phyloP scores from a whole-genome alignment of 2,113 vertebrate genomes.

The Pterocles gutturalis region DNA sequence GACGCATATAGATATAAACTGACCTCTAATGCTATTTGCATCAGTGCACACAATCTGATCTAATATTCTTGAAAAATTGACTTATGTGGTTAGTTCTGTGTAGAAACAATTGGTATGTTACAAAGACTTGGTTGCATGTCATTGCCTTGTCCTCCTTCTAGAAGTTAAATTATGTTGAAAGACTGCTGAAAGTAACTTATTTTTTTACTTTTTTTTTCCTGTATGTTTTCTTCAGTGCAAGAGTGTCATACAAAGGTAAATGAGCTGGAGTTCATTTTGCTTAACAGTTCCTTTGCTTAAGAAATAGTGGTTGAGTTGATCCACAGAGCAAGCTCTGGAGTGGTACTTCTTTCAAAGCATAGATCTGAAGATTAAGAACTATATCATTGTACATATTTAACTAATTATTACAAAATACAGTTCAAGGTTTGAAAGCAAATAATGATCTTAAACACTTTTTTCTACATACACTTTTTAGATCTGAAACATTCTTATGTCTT shows the following conservation, averaged over 20 bases:
- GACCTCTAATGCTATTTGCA: neutral
- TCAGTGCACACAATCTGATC: neutral
- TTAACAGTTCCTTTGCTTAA: neutral
- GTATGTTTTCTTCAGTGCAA: neutral
- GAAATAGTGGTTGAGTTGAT: neutral
- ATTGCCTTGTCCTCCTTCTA: neutral
- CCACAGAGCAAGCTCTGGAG: neutral
- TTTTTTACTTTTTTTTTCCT: neutral
- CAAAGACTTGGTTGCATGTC: neutral
- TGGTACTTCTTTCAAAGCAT: neutral
- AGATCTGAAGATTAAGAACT: neutral
- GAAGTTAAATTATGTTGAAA: neutral
- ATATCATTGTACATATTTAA: neutral
- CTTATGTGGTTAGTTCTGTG: neutral
- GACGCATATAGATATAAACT: neutral
- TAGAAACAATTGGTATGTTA: neutral
- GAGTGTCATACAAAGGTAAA: neutral
- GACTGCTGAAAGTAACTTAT: neutral
- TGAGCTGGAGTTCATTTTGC: neutral
- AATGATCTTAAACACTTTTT: neutral
- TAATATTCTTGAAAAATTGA: neutral
- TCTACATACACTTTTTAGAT: neutral
- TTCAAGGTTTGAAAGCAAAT: neutral
- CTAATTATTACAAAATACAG: neutral
- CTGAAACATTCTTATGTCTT: neutral